A percentile compares a stretch with the other conserved stretches of the same genome.
phyloP scores from a whole-genome alignment of 2,113 vertebrate genomes.

The Acrocephalus arundinaceus region DNA sequence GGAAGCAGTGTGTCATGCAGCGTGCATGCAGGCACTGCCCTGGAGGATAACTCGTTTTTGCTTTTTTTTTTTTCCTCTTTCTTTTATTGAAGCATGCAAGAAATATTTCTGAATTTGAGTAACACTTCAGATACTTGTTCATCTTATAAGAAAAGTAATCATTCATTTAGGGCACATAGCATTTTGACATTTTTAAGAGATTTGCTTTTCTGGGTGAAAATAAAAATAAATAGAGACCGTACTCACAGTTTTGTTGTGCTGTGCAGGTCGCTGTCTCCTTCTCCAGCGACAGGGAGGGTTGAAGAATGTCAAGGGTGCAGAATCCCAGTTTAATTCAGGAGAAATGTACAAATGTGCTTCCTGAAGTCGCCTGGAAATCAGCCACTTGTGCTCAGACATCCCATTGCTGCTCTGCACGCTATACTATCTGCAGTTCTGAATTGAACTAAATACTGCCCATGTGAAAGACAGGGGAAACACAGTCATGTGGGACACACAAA shows the following conservation, averaged over 20 bases:
- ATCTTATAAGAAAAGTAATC: background rate
- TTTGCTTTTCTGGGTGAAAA: conserved; percentile 18
- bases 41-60: conserved; percentile 33
- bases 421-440: conserved; percentile 83
- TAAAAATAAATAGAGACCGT: conserved; percentile 11
- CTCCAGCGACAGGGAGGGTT: background rate
- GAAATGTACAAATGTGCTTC: conserved; percentile 46
- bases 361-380: conserved; percentile 61
- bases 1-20: conserved; percentile 58
- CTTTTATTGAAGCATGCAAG: conserved; percentile 2
- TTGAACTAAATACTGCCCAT: conserved; percentile 79
- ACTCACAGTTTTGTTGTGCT: conserved; percentile 70
- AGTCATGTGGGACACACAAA: conserved; percentile 83
- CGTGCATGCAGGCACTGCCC: conserved; percentile 51
- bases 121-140: background rate
- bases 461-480: conserved; percentile 79
- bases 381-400: conserved; percentile 73
- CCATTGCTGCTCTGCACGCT: conserved; percentile 76
- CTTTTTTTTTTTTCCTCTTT: background rate
- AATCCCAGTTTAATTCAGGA: conserved; percentile 30
- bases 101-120: conserved; percentile 18
- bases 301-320: conserved; percentile 63
- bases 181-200: conserved; percentile 1
- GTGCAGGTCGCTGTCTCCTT: background rate
- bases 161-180: rapidly evolving